Evolutionary conservation across 2,113 vertebrate species (phyloP), one percentile per base, ranked within the genome.

Genomic region (Oceanodroma tethys): DNA sequence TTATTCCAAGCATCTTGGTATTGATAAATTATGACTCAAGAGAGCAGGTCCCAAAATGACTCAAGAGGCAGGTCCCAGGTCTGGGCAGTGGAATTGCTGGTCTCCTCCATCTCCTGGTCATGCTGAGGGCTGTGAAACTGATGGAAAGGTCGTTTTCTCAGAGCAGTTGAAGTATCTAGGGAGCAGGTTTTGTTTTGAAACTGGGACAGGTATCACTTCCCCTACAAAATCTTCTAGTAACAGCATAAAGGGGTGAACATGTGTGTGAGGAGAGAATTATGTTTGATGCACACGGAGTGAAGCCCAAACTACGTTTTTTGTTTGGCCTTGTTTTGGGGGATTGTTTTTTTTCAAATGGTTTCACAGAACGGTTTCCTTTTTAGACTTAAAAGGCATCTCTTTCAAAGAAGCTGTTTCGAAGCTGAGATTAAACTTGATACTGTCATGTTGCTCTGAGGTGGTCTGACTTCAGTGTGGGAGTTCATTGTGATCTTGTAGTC

Each of bases 161-260:
- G 40, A 55, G 53, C 17, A 75, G 16, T 1, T n/a, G 13, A 36
- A 68, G n/a, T 55, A 42, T n/a, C 72, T 29, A 43, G n/a, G 38
- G 13, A 55, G 26, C 26, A 48, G 27, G 11, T 26, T 75, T 52
- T 58, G n/a, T 45, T 92, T 21, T 55, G 58, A 47, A 86, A 50
- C 32, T 22, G 9, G 47, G 36, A n/a, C 30, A 78, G 26, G 25
- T 10, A 3, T 60, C 60, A 11, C 38, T 78, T 81, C 38, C 34
- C 13, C 30, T 82, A 43, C 15, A 30, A 12, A 79, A 21, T 58
- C 29, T 42, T 78, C 14, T 38, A 45, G 21, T 66, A 82, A 45
- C 47, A 74, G 29, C 32, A 10, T 25, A 7, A 52, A 42, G 29
- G 14, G 38, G 6, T 17, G 9, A 45, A 19, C 0, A 0, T 50